phyloP scores from a whole-genome alignment of 2,888 invertebrate species.

The Furcula furcula region DNA sequence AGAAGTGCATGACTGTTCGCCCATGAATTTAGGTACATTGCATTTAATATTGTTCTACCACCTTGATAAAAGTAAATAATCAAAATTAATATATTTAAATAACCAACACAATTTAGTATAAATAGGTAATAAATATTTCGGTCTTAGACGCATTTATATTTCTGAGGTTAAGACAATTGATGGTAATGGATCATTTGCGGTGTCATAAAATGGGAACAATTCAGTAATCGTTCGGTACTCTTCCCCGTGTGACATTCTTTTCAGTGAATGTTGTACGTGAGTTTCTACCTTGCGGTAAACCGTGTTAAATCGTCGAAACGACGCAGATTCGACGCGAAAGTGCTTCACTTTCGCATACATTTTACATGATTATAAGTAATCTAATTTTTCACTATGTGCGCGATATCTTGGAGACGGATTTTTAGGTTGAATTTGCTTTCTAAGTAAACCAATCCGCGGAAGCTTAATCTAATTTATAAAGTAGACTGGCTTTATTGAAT shows the following conservation, averaged over 20 bases:
- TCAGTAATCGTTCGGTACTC: not conserved
- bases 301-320: slow-evolving; percentile 28
- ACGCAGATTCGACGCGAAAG: slow-evolving; percentile 24
- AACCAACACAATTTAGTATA: too few relatives aligned
- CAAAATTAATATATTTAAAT: too few relatives aligned
- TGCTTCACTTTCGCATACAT: slow-evolving; percentile 21
- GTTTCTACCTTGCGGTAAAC: slow-evolving; percentile 25
- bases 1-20: too few relatives aligned
- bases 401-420: slow-evolving; percentile 5
- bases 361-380: slow-evolving; percentile 8
- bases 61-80: too few relatives aligned
- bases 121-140: too few relatives aligned
- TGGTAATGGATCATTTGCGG: not conserved
- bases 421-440: not conserved
- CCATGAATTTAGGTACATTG: too few relatives aligned
- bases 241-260: slow-evolving; percentile 6
- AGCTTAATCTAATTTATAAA: not conserved
- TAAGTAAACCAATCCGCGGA: not conserved
- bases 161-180: too few relatives aligned
- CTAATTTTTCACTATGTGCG: slow-evolving; percentile 8
- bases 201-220: not conserved
- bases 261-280: slow-evolving; percentile 14
- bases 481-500: not conserved
- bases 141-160: too few relatives aligned
- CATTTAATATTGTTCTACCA: too few relatives aligned